A percentile compares a stretch with the other conserved stretches of the same genome.
Evolutionary conservation across 2,113 vertebrate genomes (phyloP).

Genomic region (Leiothrix lutea): DNA sequence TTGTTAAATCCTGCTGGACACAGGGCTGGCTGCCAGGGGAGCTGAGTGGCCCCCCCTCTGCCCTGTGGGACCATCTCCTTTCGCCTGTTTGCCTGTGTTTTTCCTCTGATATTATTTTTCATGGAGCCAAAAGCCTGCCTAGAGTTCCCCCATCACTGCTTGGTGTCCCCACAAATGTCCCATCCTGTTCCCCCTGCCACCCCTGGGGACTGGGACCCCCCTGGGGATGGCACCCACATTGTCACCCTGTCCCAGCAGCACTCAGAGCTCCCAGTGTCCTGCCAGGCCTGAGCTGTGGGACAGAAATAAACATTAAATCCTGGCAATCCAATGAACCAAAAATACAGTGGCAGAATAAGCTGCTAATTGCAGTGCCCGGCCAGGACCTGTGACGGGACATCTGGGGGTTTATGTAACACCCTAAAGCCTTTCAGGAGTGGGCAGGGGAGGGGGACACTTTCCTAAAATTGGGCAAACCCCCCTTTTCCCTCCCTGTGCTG

Average conservation of each 20-base stretch:
- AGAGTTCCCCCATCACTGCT: accelerated
- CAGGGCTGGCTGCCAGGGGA: neutral
- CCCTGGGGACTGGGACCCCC: neutral
- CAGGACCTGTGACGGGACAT: neutral
- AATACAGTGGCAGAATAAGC: constrained; percentile 42
- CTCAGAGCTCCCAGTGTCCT: neutral
- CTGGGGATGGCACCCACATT: neutral
- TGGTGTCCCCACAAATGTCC: accelerated
- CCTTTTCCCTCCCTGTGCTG: neutral
- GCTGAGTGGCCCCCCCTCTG: neutral
- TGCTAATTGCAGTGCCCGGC: neutral
- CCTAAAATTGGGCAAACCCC: neutral
- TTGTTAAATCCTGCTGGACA: neutral
- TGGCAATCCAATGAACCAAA: constrained; percentile 66
- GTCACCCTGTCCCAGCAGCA: accelerated
- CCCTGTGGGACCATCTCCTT: neutral
- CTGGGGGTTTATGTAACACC: neutral
- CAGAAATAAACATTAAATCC: constrained; percentile 50
- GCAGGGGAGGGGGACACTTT: neutral
- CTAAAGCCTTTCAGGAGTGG: neutral
- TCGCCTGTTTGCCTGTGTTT: neutral
- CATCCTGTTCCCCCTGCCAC: accelerated
- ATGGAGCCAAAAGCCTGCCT: neutral
- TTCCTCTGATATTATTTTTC: accelerated
- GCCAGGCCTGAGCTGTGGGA: neutral